Base-by-base conservation (phyloP, 2,113 vertebrate species). In the Euleptes europaea region DNA sequence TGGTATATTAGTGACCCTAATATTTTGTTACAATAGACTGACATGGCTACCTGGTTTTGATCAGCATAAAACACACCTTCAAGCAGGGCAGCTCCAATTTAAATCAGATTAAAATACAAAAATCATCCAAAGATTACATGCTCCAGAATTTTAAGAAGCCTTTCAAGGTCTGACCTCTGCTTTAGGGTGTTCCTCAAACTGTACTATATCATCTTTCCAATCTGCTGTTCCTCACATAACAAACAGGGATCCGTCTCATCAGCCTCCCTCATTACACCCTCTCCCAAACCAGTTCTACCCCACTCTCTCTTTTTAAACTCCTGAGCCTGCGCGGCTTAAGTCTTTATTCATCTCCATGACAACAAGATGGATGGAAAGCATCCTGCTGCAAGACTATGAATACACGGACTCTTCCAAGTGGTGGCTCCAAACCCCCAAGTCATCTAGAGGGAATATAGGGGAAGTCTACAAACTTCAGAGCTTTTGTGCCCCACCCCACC, bases 221-320 rank as follows among this genome's bases (percentile, higher is more conserved):
- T 49, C 35, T 38, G 15, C 17, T 40, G 1, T 47, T 66, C 28
- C 5, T 0, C 0, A 8, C 60, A 82, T 51, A 31, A 51, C 26
- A 35, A 3, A 11, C 23, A n/a, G 40, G 1, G 23, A 0, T 0
- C 17, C 40, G 65, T 33, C 40, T 31, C 57, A 67, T n/a, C 69
- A 73, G 9, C 35, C 0, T 40, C 38, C 38, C 42, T 40, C 76
- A 60, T 9, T 0, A 0, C 40, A 72, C 15, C 15, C 31, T 31
- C 69, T 19, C 26, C 23, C 80, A 63, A 71, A 28, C 42, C 40
- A 47, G 40, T 33, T 51, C 33, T 66, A 11, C 60, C 21, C 23
- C 28, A 23, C 71, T 26, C 33, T 23, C 49, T n/a, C n/a, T 67
- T 28, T 74, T 81, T 72, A 15, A n/a, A 28, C 35, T 31, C 13